Base-by-base conservation (phyloP, 2,113 vertebrate genomes). In the Tragelaphus strepsiceros region DNA sequence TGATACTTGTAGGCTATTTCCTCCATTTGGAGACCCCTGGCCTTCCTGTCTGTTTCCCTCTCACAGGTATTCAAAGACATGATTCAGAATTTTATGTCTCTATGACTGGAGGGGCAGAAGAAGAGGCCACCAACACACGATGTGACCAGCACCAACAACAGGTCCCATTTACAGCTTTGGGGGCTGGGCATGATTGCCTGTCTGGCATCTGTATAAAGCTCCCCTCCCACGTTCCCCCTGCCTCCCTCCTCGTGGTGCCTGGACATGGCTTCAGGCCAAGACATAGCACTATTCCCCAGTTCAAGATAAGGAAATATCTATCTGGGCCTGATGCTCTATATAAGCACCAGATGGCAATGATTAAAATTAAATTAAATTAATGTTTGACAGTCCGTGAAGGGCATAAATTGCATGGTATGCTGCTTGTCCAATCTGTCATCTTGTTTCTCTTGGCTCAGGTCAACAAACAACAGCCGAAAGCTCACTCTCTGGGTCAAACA, bases 311-410 rank as follows among this genome's bases (percentile, higher is more conserved):
- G 82, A 94, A 96, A 95, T 96, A 97, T 96, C 64, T 96, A 71
- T 96, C 86, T 96, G 56, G 93, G 82, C 71, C 71, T 88, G 94
- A 88, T 59, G 78, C 64, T 85, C 90, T 93, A 81, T 96, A 95
- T 95, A 97, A 94, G 88, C 78, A 90, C 94, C 97, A 96, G 95
- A 97, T 97, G 97, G 97, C 88, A 98, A 98, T 98, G 97, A 98
- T 98, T 97, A 97, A 97, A 97, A 98, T 97, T 90, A 97, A 98
- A 97, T 98, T 97, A 98, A 98, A 97, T 97, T 97, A 98, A 97
- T 97, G 97, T 94, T 96, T 98, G 96, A 98, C 94, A 97, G 95
- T 91, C 96, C 90, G 1, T 97, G 97, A 98, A 98, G 97, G 96
- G 85, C 97, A 98, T 94, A 96, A 97, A 98, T 98, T 98, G 97